Percentiles rank a stretch among this genome's conserved stretches.
Conservation (phyloP, 2,797 vertebrate genomes). For the Gallinago nigripennis region DNA sequence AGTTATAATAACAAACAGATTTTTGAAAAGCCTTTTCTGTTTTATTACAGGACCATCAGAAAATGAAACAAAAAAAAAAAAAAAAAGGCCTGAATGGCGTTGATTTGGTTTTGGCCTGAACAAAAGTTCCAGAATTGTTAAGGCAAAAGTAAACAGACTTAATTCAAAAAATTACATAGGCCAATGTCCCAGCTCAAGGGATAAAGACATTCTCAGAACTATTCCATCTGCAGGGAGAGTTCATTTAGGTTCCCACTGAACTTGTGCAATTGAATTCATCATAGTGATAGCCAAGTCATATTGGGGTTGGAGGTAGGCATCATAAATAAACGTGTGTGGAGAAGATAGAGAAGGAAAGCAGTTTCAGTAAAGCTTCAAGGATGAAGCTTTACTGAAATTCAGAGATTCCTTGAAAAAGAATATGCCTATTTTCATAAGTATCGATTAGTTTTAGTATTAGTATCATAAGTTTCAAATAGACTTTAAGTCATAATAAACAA, state of each 20-base stretch:
- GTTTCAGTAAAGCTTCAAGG: neutral
- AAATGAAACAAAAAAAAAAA: constrained; percentile 5
- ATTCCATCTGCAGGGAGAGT: constrained; percentile 4
- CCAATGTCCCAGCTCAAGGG: constrained; percentile 21
- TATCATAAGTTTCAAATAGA: neutral
- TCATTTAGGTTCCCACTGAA: constrained; percentile 29
- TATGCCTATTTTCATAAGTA: neutral
- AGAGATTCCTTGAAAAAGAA: neutral
- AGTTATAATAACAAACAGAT: constrained; percentile 64
- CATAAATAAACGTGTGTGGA: neutral
- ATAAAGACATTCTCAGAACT: constrained; percentile 27
- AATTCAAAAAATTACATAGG: constrained; percentile 26
- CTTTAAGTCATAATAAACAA: neutral
- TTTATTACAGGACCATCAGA: constrained; percentile 46
- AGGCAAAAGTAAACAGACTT: constrained; percentile 64
- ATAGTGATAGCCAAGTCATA: neutral
- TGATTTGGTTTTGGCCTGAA: constrained; percentile 63
- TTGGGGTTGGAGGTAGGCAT: neutral
- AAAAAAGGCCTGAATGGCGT: neutral
- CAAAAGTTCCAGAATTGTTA: constrained; percentile 62
- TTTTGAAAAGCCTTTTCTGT: constrained; percentile 56
- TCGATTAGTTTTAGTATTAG: neutral
- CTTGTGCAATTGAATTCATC: neutral
- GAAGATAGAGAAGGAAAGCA: neutral
- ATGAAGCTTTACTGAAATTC: neutral